Evolutionary conservation across 2,888 invertebrate genomes (phyloP), one percentile per base, ranked within the genome.

Genomic region (Monochamus alternatus): DNA sequence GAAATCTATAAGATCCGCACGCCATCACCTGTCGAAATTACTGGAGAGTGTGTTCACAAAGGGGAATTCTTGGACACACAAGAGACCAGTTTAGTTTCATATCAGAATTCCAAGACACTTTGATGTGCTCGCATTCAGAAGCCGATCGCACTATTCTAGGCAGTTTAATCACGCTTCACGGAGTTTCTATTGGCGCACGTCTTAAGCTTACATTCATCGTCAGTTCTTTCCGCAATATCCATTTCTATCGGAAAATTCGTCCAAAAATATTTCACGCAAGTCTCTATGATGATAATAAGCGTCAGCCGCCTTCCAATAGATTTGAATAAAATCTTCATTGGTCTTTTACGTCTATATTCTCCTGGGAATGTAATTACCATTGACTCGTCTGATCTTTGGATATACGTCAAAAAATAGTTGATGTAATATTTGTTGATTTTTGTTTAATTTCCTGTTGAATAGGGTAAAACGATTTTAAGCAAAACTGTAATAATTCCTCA

Each of bases 21-120:
- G 64, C 63, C 69, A 69, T 70, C 74, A 74, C 74, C 68, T 74
- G 63, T 69, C 63, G 43, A 67, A 73, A 73, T 67, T 59, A 73
- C 63, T 59, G 51, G 51, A n/a, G 30, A 30, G 31, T 12, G 66
- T 4, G 65, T 9, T 51, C 69, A 76, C 76, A 79, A 75, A 76
- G 70, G 75, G 69, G 77, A 75, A 77, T 77, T 76, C 72, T 79
- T 74, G 76, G 77, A 77, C 73, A 73, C 60, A 75, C 64, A 64
- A 67, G 65, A 68, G 68, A 71, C 38, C 63, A 72, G 70, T 76
- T 69, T 59, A 69, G 73, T 75, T 74, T 74, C 74, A 77, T 77
- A 75, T 77, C 69, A 73, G 74, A 74, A 75, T 77, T 77, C 77
- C 74, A 60, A 65, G 74, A 75, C 47, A 75, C 77, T 77, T 74